Percentiles rank a stretch among this genome's conserved stretches.
Evolutionary conservation across 2,888 invertebrate species (phyloP).

Genomic region (Cenopis cana): DNA sequence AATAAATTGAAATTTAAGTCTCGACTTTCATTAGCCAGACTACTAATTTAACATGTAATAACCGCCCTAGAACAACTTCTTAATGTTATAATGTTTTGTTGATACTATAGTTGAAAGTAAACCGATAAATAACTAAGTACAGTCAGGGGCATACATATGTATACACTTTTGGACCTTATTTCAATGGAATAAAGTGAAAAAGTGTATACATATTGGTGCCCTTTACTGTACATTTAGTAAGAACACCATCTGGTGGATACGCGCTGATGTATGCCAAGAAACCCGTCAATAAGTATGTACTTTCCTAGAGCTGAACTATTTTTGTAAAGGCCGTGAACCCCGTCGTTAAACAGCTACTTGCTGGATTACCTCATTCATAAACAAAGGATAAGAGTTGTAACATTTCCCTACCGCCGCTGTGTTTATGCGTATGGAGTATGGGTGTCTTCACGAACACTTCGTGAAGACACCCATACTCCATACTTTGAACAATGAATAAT

Average conservation of each 20-base stretch:
- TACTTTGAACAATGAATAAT: too few species aligned
- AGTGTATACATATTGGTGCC: too few species aligned
- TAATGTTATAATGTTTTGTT: not conserved
- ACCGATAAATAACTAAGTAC: not conserved
- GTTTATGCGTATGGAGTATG: not conserved
- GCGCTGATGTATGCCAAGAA: constrained; percentile 30
- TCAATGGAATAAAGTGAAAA: too few species aligned
- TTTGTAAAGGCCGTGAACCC: constrained; percentile 43
- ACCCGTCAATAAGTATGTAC: constrained; percentile 1
- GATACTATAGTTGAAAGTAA: constrained; percentile 10
- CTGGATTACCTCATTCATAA: constrained; percentile 20
- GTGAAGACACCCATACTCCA: too few species aligned
- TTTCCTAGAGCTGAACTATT: constrained; percentile 33
- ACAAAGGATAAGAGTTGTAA: constrained; percentile 14
- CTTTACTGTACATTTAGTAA: too few species aligned
- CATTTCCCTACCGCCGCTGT: not conserved
- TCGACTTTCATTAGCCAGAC: too few species aligned
- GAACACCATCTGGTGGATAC: constrained; percentile 15
- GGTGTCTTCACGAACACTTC: not conserved
- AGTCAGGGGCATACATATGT: too few species aligned
- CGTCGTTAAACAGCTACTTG: constrained; percentile 15
- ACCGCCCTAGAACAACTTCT: not conserved
- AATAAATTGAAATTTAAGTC: too few species aligned
- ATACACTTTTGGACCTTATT: too few species aligned
- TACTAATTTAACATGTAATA: not conserved